Evolutionary conservation across 2,888 invertebrate species (phyloP).

Genomic region (Dione juno): DNA sequence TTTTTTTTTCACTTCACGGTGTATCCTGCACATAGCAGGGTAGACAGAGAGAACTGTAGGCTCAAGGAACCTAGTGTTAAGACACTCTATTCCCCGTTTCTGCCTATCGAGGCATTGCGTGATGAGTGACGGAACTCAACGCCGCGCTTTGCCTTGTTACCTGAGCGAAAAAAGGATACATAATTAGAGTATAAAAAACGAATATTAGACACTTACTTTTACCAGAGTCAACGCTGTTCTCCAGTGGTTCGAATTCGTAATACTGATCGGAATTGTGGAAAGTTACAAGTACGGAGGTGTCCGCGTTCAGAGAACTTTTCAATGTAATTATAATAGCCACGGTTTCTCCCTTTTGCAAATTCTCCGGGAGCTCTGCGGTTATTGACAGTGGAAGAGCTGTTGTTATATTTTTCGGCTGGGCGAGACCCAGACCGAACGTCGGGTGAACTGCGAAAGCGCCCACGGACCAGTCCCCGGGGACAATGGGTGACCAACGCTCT

Average conservation of each 20-base stretch:
- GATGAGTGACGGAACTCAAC: too few species aligned
- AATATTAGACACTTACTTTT: constrained; percentile 77
- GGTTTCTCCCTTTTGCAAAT: constrained; percentile 94
- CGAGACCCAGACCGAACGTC: constrained; percentile 71
- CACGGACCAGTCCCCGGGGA: constrained; percentile 65
- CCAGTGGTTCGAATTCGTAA: constrained; percentile 91
- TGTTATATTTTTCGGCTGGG: constrained; percentile 64
- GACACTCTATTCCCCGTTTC: too few species aligned
- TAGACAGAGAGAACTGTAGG: too few species aligned
- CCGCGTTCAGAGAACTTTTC: constrained; percentile 93
- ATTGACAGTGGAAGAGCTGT: constrained; percentile 89
- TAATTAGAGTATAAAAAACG: background rate
- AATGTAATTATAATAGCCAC: constrained; percentile 94
- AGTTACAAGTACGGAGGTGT: constrained; percentile 90
- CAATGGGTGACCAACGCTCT: constrained; percentile 68
- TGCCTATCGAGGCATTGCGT: too few species aligned
- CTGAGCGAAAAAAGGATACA: too few species aligned
- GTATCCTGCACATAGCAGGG: too few species aligned
- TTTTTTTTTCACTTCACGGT: too few species aligned
- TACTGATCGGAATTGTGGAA: constrained; percentile 91
- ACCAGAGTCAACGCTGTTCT: constrained; percentile 88
- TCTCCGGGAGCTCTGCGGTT: constrained; percentile 93
- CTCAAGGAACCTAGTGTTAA: too few species aligned
- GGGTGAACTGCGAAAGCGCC: constrained; percentile 79
- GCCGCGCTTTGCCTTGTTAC: too few species aligned